phyloP scores from a whole-genome alignment of 2,888 invertebrate species.

The Norana najaformis region DNA sequence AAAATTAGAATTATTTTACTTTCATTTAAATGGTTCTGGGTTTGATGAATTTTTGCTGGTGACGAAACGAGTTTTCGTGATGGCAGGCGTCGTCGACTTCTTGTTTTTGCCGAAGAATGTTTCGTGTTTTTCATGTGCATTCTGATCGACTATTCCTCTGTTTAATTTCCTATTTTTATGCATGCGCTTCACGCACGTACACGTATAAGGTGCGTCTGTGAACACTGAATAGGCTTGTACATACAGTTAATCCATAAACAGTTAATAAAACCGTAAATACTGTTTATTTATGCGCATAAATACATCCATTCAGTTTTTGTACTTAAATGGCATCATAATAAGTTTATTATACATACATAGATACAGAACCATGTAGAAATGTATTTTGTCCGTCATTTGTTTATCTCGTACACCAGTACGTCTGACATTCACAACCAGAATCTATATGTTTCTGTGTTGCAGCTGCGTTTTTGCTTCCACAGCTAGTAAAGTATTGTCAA shows the following conservation, averaged over 20 bases:
- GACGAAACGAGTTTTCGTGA: background rate
- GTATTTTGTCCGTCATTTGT: background rate
- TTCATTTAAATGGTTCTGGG: conserved; percentile 18
- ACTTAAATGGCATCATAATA: background rate
- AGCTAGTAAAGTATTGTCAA: background rate
- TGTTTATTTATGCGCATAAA: background rate
- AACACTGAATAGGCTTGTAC: no score
- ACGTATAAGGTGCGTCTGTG: background rate
- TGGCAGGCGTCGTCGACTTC: background rate
- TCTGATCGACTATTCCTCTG: background rate
- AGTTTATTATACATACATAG: background rate
- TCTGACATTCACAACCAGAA: background rate
- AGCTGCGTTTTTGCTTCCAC: background rate
- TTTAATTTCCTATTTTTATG: background rate
- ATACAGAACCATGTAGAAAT: background rate
- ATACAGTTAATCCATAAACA: no score
- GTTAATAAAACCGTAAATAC: no score
- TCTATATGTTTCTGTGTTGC: background rate
- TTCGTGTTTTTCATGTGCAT: background rate
- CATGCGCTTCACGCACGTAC: background rate
- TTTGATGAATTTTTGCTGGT: conserved; percentile 21
- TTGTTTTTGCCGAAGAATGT: background rate
- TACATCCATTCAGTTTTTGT: background rate
- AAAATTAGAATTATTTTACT: background rate
- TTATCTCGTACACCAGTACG: background rate